Evolutionary conservation across 2,797 vertebrate genomes (phyloP), one percentile per base, ranked within the genome.

Genomic region (Sebastes taczanowskii): DNA sequence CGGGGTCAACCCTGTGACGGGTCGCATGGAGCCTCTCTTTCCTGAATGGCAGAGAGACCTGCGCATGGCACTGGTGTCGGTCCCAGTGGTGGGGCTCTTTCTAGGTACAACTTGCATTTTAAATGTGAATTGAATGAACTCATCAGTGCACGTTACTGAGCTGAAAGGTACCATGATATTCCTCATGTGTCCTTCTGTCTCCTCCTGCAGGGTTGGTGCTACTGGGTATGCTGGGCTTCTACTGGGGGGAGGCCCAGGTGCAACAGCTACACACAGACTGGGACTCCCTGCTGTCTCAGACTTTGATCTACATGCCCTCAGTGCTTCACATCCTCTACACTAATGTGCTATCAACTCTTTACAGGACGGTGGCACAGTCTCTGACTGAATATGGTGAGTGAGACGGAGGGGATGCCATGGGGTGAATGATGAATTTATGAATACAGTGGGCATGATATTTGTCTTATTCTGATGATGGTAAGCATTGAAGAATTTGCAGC

Each of bases 371-470:
- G 71, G 96, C 96, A 0, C 59, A 82, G 58, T 49, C 68, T 62
- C 85, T 97, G 76, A 97, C 95, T 8, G 95, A 96, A 78, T 96
- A 92, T 65, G 96, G 96, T 97, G 82, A 94, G 94, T 72, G 18
- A 18, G 46, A 42, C 1, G 7, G 27, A 30, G 22, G 20, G 16
- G 35, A 18, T 8, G 46, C 27, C 23, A 52, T 8, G n/a, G 16
- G 66, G 22, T 22, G 23, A 34, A 25, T 46, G 1, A 7, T 46
- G 23, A 22, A 20, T 22, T 2, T 7, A 35, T 53, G 7, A 70
- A 70, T 61, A 55, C n/a, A 42, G 18, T 8, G 18, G 7, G 10
- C 30, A 49, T 56, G 14, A 27, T 46, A 25, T 56, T 25, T 30
- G 16, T 59, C 8, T 22, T 25, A 32, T 62, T 34, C 30, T 34